Evolutionary conservation across 2,888 invertebrate species (phyloP), one percentile per base, ranked within the genome.

Genomic region (Quadroppia sp.): DNA sequence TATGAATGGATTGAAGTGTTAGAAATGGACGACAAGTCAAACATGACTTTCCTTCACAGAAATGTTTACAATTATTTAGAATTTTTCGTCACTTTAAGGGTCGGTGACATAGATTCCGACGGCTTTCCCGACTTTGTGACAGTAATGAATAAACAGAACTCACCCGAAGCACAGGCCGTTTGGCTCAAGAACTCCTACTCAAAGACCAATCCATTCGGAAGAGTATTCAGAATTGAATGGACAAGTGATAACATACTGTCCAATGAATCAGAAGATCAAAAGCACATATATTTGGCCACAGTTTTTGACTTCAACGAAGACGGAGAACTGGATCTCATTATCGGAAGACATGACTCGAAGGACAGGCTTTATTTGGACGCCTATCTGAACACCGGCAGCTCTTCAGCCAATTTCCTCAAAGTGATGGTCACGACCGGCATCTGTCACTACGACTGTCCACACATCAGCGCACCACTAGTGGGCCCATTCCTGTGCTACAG

Each of bases 231-330:
- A 2, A 77, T 91, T 90, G 13, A 20, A 1, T 67, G 67, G 67
- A 0, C 94, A 91, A 82, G 84, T 86, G 75, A 86, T 93, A 0
- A 87, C 87, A 74, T 93, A 92, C 11, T n/a, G 4, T 13, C n/a
- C 23, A 20, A 75, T 71, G 13, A 42, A 75, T 20, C 88, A 3
- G 20, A 9, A 20, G 30, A 30, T 11, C 20, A 20, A 7, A 59
- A 59, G 7, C 25, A n/a, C 56, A 79, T 80, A 3, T 74, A 80
- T 0, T 88, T 93, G 85, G 93, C 90, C 0, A 89, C 92, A 13
- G 95, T 95, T 82, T 96, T 92, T 83, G 96, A 97, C 82, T 90
- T 96, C 79, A 90, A 90, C 80, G 95, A 95, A 85, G 92, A 96
- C 84, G 96, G 83, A 77, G 80, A 80, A 20, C 83, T 95, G 72